phyloP scores from a whole-genome alignment of 2,113 vertebrate genomes.

The Charina bottae region DNA sequence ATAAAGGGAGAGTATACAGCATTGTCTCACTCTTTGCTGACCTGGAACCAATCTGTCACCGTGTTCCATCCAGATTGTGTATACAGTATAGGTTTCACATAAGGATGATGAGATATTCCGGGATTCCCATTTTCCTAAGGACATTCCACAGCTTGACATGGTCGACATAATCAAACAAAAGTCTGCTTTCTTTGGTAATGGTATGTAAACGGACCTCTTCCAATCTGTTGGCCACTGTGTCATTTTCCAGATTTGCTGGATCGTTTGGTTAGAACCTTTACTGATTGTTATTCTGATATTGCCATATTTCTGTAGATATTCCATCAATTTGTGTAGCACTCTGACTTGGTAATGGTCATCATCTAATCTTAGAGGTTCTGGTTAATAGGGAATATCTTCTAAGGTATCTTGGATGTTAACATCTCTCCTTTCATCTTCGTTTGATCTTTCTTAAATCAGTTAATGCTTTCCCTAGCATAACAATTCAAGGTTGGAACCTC shows the following conservation, averaged over 20 bases:
- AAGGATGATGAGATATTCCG: neutral
- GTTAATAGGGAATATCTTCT: neutral
- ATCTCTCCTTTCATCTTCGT: neutral
- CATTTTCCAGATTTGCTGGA: neutral
- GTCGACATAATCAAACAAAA: neutral
- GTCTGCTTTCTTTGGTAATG: neutral
- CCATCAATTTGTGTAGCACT: neutral
- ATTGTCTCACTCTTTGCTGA: neutral
- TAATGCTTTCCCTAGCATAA: neutral
- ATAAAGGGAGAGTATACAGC: neutral
- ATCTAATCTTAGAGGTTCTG: neutral
- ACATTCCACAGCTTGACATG: neutral
- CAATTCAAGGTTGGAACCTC: neutral
- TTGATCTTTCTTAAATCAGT: neutral
- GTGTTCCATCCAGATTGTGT: neutral
- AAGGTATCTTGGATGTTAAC: neutral
- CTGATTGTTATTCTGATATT: neutral
- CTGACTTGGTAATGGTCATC: neutral
- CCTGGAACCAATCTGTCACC: neutral
- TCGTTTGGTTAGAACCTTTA: neutral
- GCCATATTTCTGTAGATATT: neutral
- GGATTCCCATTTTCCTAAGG: neutral
- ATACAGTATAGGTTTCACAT: neutral
- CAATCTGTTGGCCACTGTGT: neutral
- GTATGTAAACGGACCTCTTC: neutral